Conservation (phyloP, 2,113 vertebrate genomes). For the Pluvialis apricaria region DNA sequence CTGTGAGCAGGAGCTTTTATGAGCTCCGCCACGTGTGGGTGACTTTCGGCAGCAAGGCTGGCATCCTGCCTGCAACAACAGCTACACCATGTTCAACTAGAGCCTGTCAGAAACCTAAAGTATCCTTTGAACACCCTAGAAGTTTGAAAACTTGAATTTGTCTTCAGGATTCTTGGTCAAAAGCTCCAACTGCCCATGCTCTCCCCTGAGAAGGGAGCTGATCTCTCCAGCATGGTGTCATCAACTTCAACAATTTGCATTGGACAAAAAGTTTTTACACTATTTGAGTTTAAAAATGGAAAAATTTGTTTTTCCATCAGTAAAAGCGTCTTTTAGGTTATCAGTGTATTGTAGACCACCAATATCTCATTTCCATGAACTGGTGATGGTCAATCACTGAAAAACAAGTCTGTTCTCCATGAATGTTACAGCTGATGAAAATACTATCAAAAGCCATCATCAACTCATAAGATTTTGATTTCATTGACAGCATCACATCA, state of each 20-base stretch:
- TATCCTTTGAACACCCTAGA: not conserved
- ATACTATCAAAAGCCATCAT: not conserved
- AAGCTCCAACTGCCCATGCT: not conserved
- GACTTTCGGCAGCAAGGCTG: not conserved
- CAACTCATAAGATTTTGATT: not conserved
- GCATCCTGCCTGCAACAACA: not conserved
- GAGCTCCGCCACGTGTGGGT: fast-evolving
- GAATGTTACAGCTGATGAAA: not conserved
- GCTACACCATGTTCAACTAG: not conserved
- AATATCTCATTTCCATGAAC: not conserved
- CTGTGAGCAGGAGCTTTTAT: not conserved
- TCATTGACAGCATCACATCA: not conserved
- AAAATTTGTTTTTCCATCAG: not conserved
- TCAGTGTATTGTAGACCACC: not conserved
- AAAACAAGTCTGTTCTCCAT: not conserved
- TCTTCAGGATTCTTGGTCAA: not conserved
- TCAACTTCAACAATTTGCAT: not conserved
- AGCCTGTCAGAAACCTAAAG: not conserved
- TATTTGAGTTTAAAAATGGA: not conserved
- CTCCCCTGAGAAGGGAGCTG: not conserved
- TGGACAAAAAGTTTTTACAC: not conserved
- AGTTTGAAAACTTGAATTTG: not conserved
- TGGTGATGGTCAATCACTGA: not conserved
- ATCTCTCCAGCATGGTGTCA: not conserved
- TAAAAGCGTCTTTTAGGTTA: not conserved